phyloP scores from a whole-genome alignment of 2,113 vertebrate genomes.

The Indri indri region DNA sequence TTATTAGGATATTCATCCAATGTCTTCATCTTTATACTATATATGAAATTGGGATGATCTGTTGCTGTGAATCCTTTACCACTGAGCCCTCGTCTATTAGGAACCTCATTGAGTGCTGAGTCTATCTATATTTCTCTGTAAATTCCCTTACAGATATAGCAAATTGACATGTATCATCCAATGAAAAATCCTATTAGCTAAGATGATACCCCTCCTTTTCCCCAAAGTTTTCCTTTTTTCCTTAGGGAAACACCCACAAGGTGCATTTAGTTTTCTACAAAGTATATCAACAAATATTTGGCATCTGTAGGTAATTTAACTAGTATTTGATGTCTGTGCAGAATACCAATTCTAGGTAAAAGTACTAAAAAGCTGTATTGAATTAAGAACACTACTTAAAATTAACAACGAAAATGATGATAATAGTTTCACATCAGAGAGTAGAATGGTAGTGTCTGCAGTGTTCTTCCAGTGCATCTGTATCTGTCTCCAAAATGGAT shows the following conservation, averaged over 20 bases:
- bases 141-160: not conserved
- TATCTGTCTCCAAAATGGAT: not conserved
- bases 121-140: not conserved
- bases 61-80: not conserved
- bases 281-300: not conserved
- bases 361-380: not conserved
- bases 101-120: not conserved
- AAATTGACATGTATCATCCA: not conserved
- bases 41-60: not conserved
- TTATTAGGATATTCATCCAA: not conserved
- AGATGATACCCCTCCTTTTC: not conserved
- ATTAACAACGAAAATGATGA: not conserved
- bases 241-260: not conserved
- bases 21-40: not conserved
- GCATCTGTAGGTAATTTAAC: not conserved
- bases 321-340: not conserved
- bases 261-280: not conserved
- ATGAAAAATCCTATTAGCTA: not conserved
- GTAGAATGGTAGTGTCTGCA: not conserved
- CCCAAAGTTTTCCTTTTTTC: not conserved
- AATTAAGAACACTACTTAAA: not conserved
- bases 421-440: not conserved
- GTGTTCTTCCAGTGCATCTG: not conserved
- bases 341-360: not conserved
- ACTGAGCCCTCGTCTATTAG: not conserved